Evolutionary conservation across 1,140 invertebrate species (phyloP).

Genomic region (Drosophila oshimai): DNA sequence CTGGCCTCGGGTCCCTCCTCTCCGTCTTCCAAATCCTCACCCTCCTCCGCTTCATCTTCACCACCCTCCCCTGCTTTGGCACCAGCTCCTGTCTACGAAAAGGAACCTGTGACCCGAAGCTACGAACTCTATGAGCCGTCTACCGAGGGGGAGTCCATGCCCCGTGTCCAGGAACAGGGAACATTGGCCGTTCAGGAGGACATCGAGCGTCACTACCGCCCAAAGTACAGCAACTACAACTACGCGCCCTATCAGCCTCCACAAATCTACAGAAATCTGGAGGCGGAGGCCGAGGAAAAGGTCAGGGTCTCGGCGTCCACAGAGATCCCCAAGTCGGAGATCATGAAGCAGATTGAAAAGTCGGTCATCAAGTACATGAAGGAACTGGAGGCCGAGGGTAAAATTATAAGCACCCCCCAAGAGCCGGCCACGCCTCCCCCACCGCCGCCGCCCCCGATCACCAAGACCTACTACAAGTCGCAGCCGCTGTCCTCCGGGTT

Average conservation of each 20-base stretch:
- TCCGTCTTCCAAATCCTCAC: slow-evolving; percentile 13
- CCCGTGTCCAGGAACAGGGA: background rate
- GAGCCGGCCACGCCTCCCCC: slow-evolving; percentile 26
- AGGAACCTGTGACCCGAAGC: slow-evolving; percentile 66
- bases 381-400: slow-evolving; percentile 78
- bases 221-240: slow-evolving; percentile 54
- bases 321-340: slow-evolving; percentile 80
- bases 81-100: slow-evolving; percentile 68
- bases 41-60: slow-evolving; percentile 3
- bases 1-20: slow-evolving; percentile 32
- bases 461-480: slow-evolving; percentile 71
- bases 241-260: slow-evolving; percentile 31
- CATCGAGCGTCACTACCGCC: slow-evolving; percentile 73
- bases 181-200: slow-evolving; percentile 7
- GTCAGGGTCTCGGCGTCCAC: slow-evolving; percentile 74
- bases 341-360: slow-evolving; percentile 81
- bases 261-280: slow-evolving; percentile 39
- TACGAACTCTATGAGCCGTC: slow-evolving; percentile 67
- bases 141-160: background rate
- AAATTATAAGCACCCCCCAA: slow-evolving; percentile 68
- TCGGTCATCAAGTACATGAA: slow-evolving; percentile 81
- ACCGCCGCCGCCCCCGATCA: slow-evolving; percentile 35
- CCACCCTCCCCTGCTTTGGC: background rate
- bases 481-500: slow-evolving; percentile 30
- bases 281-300: slow-evolving; percentile 66